Base-by-base conservation (phyloP, 2,113 vertebrate species). In the Hyperoodon ampullatus region DNA sequence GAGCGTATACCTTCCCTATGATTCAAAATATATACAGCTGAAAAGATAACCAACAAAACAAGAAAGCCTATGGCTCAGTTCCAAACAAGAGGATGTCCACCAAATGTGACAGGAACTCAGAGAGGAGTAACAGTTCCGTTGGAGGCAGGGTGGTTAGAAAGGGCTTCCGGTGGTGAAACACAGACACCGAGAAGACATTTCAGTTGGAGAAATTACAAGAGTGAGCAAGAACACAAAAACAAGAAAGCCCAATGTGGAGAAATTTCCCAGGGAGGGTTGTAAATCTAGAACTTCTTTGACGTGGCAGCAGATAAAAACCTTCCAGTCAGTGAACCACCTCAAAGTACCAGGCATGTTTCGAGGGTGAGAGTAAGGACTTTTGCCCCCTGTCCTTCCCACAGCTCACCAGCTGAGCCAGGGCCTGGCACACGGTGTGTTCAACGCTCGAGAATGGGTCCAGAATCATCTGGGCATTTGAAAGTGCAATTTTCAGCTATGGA, bases 351-450 rank as follows among this genome's bases (percentile, higher is more conserved):
- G 18, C 12, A 0, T 8, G 30, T 60, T 70, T 58, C 47, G 33
- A 75, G 15, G 16, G 24, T 10, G 66, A 81, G 23, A 35, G 47
- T 9, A 4, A 7, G 66, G 14, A 6, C 60, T 33, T 58, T 12
- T 1, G 2, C 24, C 9, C 30, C 18, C 66, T 10, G 1, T 39
- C 88, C 14, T 55, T 35, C 2, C 33, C 0, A 5, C 8, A n/a
- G 14, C 23, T 75, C 65, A 30, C 42, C 19, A 53, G 9, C 24
- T 10, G 2, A 11, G 42, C 10, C 1, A 30, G n/a, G 33, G 84
- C 74, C 65, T 13, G 58, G 26, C 35, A 77, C 3, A 11, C 4
- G 1, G 11, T 23, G 47, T 5, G 14, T 71, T 47, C 39, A 4
- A 3, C 2, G 2, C 68, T 53, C 18, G 16, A 11, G 39, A 60